Conservation (phyloP, 2,888 invertebrate species). For the Diarsia rubi region DNA sequence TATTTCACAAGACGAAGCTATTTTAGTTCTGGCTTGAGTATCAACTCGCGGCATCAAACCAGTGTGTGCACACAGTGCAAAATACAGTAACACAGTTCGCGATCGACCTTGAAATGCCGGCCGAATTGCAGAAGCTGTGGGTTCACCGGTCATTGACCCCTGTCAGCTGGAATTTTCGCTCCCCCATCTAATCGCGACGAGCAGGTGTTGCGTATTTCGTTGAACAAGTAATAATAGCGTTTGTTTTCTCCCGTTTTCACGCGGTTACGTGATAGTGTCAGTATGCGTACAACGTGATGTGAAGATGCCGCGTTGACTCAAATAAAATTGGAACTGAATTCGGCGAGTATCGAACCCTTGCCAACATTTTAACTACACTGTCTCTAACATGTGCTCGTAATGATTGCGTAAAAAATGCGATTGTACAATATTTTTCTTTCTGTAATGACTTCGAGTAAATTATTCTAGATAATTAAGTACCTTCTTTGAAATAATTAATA, state of each 20-base stretch:
- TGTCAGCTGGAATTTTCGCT: constrained; percentile 63
- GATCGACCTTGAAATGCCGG: constrained; percentile 64
- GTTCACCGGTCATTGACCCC: constrained; percentile 61
- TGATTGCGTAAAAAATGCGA: constrained; percentile 28
- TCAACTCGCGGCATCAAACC: constrained; percentile 68
- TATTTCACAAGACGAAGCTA: constrained; percentile 83
- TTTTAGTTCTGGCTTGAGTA: constrained; percentile 85
- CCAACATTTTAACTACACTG: constrained; percentile 74
- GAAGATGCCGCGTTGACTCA: constrained; percentile 54
- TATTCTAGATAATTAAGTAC: background rate
- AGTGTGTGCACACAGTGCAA: constrained; percentile 67
- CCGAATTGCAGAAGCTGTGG: constrained; percentile 52
- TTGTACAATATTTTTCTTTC: constrained; percentile 6
- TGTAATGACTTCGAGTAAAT: background rate
- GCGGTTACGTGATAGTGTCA: constrained; percentile 53
- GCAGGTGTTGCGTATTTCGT: constrained; percentile 20
- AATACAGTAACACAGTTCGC: constrained; percentile 56
- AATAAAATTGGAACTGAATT: constrained; percentile 81
- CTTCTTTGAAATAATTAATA: background rate
- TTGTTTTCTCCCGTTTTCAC: constrained; percentile 44
- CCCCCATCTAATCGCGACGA: constrained; percentile 43
- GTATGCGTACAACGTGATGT: constrained; percentile 56
- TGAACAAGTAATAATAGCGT: constrained; percentile 7
- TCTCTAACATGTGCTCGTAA: constrained; percentile 38
- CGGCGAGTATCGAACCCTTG: constrained; percentile 72